A percentile compares a stretch with the other conserved stretches of the same genome.
phyloP scores from a whole-genome alignment of 2,113 vertebrate genomes.

The Poecilia latipinna region DNA sequence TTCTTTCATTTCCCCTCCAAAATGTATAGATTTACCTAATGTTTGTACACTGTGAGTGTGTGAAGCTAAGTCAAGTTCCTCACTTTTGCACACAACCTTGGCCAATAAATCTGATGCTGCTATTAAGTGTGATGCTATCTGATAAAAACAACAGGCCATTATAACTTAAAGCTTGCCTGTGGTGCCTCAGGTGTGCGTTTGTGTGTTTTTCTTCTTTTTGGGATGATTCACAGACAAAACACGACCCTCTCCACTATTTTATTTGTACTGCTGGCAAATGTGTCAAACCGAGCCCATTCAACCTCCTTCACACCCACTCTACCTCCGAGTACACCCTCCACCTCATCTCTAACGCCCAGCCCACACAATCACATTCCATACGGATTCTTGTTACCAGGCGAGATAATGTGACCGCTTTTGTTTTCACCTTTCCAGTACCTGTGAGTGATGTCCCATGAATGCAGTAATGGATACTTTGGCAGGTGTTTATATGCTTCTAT shows the following conservation, averaged over 20 bases:
- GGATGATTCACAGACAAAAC: background rate
- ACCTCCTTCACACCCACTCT: background rate
- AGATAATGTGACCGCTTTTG: background rate
- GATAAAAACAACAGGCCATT: background rate
- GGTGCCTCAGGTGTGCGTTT: background rate
- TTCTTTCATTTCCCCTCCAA: background rate
- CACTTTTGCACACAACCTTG: too few species aligned
- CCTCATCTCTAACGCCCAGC: background rate
- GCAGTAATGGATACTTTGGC: background rate
- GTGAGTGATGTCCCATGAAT: background rate
- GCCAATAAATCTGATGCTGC: too few species aligned
- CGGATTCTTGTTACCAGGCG: background rate
- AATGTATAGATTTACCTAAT: background rate
- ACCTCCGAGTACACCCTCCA: background rate
- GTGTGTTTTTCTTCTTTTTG: background rate
- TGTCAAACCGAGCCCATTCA: background rate
- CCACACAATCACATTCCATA: background rate
- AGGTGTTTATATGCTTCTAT: background rate
- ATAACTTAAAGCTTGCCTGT: background rate
- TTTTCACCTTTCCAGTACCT: background rate
- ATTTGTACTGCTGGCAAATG: background rate
- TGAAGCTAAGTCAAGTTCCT: too few species aligned
- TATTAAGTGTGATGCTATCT: too few species aligned
- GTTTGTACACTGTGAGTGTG: background rate
- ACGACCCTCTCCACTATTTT: background rate